phyloP scores from a whole-genome alignment of 2,888 invertebrate species.

The Scaptomyza caliginosa region DNA sequence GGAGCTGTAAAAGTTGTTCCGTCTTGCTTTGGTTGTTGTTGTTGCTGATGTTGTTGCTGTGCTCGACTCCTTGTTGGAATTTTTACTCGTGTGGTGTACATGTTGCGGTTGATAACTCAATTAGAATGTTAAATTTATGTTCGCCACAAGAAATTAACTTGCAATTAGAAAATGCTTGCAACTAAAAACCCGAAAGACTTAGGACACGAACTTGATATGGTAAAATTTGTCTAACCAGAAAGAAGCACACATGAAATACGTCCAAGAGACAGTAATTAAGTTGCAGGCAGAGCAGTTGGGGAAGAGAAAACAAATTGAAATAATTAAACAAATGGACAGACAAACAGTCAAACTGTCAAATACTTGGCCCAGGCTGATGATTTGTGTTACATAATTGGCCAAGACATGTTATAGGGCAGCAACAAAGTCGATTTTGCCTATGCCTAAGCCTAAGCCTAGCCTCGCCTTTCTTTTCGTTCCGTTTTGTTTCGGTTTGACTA shows the following conservation, averaged over 20 bases:
- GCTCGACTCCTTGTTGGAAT: slow-evolving; percentile 57
- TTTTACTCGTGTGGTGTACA: slow-evolving; percentile 59
- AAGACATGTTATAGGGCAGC: slow-evolving; percentile 58
- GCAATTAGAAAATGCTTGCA: slow-evolving; percentile 77
- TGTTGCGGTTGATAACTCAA: slow-evolving; percentile 81
- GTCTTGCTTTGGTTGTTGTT: slow-evolving; percentile 32
- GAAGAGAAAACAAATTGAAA: slow-evolving; percentile 65
- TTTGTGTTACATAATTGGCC: slow-evolving; percentile 58
- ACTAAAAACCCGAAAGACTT: slow-evolving; percentile 61
- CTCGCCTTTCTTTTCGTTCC: slow-evolving; percentile 1
- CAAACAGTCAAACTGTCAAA: slow-evolving; percentile 16
- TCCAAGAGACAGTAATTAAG: slow-evolving; percentile 43
- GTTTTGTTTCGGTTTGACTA: slow-evolving; percentile 20
- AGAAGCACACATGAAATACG: slow-evolving; percentile 2
- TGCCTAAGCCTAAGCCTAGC: not conserved
- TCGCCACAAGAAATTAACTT: slow-evolving; percentile 80
- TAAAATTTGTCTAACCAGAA: slow-evolving; percentile 21
- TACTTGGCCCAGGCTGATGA: slow-evolving; percentile 32
- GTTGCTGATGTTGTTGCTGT: slow-evolving; percentile 22
- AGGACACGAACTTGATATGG: slow-evolving; percentile 68
- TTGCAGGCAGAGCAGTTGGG: slow-evolving; percentile 11
- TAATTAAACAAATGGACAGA: slow-evolving; percentile 68
- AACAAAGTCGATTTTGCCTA: slow-evolving; percentile 12
- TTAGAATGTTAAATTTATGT: slow-evolving; percentile 81
- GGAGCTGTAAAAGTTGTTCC: slow-evolving; percentile 71